These are phyloP conservation scores for Serilophus lunatus DNA, from an alignment of 2,113 vertebrate species.

Conservation along the genomic window DNA sequence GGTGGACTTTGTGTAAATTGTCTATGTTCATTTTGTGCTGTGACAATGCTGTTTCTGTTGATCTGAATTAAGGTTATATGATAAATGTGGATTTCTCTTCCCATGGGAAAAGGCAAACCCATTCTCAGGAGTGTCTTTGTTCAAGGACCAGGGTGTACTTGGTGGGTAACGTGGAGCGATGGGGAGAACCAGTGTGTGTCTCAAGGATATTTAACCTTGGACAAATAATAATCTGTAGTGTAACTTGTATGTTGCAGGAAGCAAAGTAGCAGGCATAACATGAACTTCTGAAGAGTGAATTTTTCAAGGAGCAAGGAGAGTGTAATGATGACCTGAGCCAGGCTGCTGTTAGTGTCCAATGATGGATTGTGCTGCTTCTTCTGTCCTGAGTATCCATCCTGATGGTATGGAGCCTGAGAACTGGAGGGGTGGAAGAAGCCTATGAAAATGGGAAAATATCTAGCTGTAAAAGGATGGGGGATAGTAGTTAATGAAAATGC, in stretches of 20 bases:
- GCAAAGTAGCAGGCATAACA: background rate
- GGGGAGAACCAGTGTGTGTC: background rate
- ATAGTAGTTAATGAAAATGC: background rate
- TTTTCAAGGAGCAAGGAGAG: background rate
- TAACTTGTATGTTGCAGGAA: background rate
- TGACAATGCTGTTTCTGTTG: background rate
- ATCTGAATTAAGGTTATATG: background rate
- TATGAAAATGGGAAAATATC: background rate
- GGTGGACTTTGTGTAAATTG: background rate
- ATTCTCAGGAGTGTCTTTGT: background rate
- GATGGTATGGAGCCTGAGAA: background rate
- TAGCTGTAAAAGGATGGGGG: background rate
- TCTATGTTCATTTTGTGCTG: background rate
- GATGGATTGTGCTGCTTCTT: background rate
- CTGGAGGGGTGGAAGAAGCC: background rate
- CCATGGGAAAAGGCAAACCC: background rate
- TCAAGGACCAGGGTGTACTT: background rate
- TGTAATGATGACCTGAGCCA: background rate
- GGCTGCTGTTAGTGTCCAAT: background rate
- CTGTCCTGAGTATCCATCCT: background rate
- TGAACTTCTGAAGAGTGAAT: background rate
- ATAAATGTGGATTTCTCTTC: background rate
- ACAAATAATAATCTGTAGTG: background rate
- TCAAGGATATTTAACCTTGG: background rate
- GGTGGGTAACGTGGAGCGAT: background rate